Evolutionary conservation across 2,113 vertebrate species (phyloP).

Genomic region (Vanacampus margaritifer): DNA sequence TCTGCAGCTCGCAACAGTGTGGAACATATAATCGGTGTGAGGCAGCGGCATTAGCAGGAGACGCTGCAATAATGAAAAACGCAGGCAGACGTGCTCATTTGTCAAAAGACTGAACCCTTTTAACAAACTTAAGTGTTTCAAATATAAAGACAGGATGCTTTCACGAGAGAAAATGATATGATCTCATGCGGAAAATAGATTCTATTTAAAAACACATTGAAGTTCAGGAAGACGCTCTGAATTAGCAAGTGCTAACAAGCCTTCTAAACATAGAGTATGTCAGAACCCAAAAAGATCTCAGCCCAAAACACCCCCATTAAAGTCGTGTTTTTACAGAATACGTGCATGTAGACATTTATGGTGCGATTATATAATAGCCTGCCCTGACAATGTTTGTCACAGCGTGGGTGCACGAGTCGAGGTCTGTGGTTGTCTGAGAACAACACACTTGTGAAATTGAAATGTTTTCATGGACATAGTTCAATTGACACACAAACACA

Average conservation of each 20-base stretch:
- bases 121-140: not conserved
- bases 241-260: not conserved
- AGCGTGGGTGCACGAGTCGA: constrained; percentile 51
- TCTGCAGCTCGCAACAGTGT: constrained; percentile 14
- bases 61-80: constrained; percentile 13
- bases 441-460: constrained; percentile 68
- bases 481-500: not conserved
- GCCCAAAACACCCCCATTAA: constrained; percentile 26
- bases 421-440: constrained; percentile 67
- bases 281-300: constrained; percentile 1
- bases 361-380: constrained; percentile 44
- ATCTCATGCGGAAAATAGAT: constrained; percentile 3
- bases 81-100: not conserved
- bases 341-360: constrained; percentile 33
- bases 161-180: not conserved
- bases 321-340: constrained; percentile 25
- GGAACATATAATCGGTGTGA: not conserved
- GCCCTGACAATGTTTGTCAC: constrained; percentile 47
- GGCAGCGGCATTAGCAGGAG: constrained; percentile 1
- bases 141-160: constrained; percentile 1
- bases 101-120: not conserved
- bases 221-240: not conserved
- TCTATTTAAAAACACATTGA: not conserved
- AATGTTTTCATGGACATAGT: not conserved
- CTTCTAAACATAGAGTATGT: not conserved